Evolutionary conservation across 2,113 vertebrate genomes (phyloP).

Genomic region (Prinia subflava): DNA sequence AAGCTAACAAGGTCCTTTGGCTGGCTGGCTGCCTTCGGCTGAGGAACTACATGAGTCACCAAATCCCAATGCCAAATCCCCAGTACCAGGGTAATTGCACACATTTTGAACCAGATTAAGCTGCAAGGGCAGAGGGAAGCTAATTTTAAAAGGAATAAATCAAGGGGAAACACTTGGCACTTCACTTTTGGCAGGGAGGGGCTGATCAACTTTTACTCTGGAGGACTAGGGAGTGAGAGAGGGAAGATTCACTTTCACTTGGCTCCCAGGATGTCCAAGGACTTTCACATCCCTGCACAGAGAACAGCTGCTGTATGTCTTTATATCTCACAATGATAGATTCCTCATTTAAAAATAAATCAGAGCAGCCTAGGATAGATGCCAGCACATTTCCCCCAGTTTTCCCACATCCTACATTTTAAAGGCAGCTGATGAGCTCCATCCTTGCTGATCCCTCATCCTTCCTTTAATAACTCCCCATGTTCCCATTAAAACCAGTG

Average conservation of each 20-base stretch:
- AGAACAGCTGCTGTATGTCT: conserved; percentile 44
- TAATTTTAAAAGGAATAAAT: not conserved
- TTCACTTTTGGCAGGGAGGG: not conserved
- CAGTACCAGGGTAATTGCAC: not conserved
- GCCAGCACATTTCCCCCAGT: conserved; percentile 55
- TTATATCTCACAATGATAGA: conserved; percentile 57
- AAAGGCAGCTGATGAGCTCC: conserved; percentile 51
- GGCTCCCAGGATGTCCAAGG: conserved; percentile 21
- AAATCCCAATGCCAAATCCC: not conserved
- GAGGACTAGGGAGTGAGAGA: not conserved
- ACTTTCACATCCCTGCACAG: conserved; percentile 33
- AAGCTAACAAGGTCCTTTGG: not conserved
- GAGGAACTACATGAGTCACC: not conserved
- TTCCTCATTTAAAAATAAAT: conserved; percentile 61
- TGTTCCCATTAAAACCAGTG: not conserved
- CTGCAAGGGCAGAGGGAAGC: not conserved
- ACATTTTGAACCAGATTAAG: not conserved
- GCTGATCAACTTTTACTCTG: not conserved
- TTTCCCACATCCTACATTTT: conserved; percentile 61
- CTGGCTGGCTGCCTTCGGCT: not conserved
- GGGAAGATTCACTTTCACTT: not conserved
- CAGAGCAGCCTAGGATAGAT: conserved; percentile 31
- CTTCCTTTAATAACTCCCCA: conserved; percentile 34
- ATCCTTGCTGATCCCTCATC: conserved; percentile 15
- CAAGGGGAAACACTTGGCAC: not conserved